Conservation (phyloP, 2,888 invertebrate genomes). For the Cryptocheilus praepositus region DNA sequence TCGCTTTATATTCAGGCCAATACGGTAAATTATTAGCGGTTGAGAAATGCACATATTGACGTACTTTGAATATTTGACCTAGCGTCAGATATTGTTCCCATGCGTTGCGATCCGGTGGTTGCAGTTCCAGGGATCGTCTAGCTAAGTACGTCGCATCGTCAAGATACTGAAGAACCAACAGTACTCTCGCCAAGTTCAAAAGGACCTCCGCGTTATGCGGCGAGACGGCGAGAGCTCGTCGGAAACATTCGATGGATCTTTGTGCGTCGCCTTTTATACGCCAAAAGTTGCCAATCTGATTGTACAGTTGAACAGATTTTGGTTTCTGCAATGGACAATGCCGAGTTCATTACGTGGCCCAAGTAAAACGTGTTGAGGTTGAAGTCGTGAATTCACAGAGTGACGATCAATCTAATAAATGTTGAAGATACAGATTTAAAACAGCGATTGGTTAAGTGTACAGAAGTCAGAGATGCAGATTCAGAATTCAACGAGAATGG, state of each 20-base stretch:
- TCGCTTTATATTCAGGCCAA: too few relatives aligned
- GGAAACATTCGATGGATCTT: conserved; percentile 92
- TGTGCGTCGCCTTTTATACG: conserved; percentile 91
- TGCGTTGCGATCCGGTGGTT: conserved; percentile 89
- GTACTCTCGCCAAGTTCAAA: conserved; percentile 88
- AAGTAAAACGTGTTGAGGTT: too few relatives aligned
- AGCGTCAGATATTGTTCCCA: conserved; percentile 95
- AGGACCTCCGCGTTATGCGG: conserved; percentile 92
- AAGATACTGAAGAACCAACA: conserved; percentile 90
- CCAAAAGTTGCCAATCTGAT: conserved; percentile 95
- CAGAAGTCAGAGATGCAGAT: background rate
- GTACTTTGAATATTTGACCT: conserved; percentile 89
- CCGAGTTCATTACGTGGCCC: background rate
- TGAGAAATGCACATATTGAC: background rate
- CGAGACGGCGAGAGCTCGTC: conserved; percentile 88
- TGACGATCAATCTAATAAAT: too few relatives aligned
- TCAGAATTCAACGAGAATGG: too few relatives aligned
- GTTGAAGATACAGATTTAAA: too few relatives aligned
- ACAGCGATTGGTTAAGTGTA: background rate
- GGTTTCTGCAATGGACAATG: conserved; percentile 78
- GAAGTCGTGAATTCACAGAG: background rate
- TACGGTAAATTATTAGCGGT: too few relatives aligned
- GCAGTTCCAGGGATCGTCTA: conserved; percentile 88
- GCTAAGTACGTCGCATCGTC: conserved; percentile 94
- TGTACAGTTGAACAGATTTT: conserved; percentile 89